Evolutionary conservation across 1,140 invertebrate species (phyloP).

Genomic region (Calephelis virginiensis): DNA sequence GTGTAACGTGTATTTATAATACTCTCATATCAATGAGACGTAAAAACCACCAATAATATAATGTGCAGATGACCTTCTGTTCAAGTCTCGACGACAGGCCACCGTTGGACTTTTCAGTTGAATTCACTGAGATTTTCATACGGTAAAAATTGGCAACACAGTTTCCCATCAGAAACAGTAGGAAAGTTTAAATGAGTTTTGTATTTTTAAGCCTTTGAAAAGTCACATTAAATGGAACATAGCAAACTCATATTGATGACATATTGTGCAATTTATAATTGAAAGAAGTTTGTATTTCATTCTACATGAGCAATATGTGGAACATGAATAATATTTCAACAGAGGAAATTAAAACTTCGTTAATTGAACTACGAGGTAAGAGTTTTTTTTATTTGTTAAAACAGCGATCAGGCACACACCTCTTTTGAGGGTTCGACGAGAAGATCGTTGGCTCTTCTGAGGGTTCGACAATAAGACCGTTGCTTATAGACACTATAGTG

Average conservation of each 20-base stretch:
- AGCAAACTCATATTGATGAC: conserved; percentile 15
- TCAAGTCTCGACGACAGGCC: neutral
- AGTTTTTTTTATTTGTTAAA: too few species aligned
- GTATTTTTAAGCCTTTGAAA: conserved; percentile 13
- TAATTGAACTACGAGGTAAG: neutral
- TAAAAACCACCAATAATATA: too few species aligned
- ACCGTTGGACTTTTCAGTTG: conserved; percentile 22
- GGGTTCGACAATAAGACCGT: too few species aligned
- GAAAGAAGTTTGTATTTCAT: neutral
- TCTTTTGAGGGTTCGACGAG: too few species aligned
- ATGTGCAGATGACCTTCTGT: too few species aligned
- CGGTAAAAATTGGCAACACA: conserved; percentile 21
- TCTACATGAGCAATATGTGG: neutral
- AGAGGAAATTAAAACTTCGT: conserved; percentile 9
- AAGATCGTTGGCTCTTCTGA: too few species aligned
- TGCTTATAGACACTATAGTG: too few species aligned
- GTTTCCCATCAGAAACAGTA: conserved; percentile 19
- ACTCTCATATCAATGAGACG: too few species aligned
- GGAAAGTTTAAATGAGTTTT: conserved; percentile 23
- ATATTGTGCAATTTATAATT: conserved; percentile 7
- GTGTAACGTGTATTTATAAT: too few species aligned
- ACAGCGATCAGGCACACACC: too few species aligned
- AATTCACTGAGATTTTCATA: conserved; percentile 24
- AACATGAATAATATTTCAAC: neutral
- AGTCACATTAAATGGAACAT: conserved; percentile 14